A percentile compares a stretch with the other conserved stretches of the same genome.
Evolutionary conservation across 1,140 invertebrate genomes (phyloP).

Genomic region (Procambarus virginalis): DNA sequence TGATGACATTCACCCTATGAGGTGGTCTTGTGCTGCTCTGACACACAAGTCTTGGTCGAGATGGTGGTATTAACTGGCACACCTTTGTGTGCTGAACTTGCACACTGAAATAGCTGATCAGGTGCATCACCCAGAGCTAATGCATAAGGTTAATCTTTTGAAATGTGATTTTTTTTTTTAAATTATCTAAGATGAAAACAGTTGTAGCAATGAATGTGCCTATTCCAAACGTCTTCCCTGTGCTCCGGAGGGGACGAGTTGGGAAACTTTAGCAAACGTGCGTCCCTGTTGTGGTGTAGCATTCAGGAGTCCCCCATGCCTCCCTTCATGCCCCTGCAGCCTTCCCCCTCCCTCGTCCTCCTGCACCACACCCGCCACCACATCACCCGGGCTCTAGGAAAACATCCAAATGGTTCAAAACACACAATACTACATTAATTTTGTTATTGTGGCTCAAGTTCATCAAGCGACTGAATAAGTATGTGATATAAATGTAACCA

Average conservation of each 20-base stretch:
- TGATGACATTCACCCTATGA: not conserved
- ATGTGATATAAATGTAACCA: conserved; percentile 38
- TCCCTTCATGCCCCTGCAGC: conserved; percentile 26
- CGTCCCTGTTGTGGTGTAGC: conserved; percentile 14
- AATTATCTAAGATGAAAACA: conserved; percentile 35
- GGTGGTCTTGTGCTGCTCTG: conserved; percentile 13
- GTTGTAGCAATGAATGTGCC: conserved; percentile 55
- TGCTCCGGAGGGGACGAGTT: conserved; percentile 55
- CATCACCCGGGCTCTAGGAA: not conserved
- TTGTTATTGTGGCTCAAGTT: conserved; percentile 32
- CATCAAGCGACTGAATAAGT: conserved; percentile 44
- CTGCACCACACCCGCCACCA: conserved; percentile 32
- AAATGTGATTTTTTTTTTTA: conserved; percentile 42
- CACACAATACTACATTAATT: not conserved
- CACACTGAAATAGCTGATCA: conserved; percentile 41
- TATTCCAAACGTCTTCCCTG: conserved; percentile 67
- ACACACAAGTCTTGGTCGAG: not conserved
- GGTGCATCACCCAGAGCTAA: conserved; percentile 60
- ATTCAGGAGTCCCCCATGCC: conserved; percentile 25
- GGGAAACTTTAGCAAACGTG: conserved; percentile 31
- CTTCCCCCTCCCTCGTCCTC: conserved; percentile 22
- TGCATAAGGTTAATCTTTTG: conserved; percentile 62
- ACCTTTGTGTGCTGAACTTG: not conserved
- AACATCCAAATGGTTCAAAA: conserved; percentile 8
- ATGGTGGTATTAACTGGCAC: conserved; percentile 25